A percentile compares a stretch with the other conserved stretches of the same genome.
These are phyloP conservation scores for Pelusios castaneus DNA, from an alignment of 2,113 vertebrate genomes.

Conservation along the genomic window DNA sequence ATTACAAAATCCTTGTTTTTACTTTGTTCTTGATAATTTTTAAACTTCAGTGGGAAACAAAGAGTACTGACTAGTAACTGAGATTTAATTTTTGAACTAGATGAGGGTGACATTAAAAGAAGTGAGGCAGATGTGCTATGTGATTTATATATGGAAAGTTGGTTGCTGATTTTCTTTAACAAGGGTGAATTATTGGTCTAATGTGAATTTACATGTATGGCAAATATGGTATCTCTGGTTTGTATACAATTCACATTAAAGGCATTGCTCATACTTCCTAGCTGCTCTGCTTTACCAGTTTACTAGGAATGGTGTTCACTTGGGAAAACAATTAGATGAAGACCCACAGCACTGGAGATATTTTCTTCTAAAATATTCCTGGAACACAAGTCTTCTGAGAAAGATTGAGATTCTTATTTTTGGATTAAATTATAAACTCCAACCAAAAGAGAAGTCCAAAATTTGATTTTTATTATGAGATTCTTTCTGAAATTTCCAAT, in stretches of 20 bases:
- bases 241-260: neutral
- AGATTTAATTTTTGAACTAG: neutral
- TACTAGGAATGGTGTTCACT: neutral
- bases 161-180: neutral
- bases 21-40: neutral
- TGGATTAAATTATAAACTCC: neutral
- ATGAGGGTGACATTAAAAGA: neutral
- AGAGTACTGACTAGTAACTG: neutral
- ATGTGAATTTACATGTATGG: neutral
- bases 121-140: neutral
- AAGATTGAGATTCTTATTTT: conserved; percentile 3
- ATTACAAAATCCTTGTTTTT: neutral
- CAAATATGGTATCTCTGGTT: neutral
- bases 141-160: too few species aligned
- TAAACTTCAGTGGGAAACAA: neutral
- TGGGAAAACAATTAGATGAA: neutral
- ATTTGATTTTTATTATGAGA: neutral
- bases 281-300: conserved; percentile 54
- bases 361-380: neutral
- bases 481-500: neutral
- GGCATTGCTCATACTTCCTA: neutral
- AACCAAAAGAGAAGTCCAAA: neutral
- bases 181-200: neutral
- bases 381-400: neutral
- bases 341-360: neutral